A percentile compares a stretch with the other conserved stretches of the same genome.
phyloP scores from a whole-genome alignment of 2,797 vertebrate genomes.

The Kryptolebias ocellatus region DNA sequence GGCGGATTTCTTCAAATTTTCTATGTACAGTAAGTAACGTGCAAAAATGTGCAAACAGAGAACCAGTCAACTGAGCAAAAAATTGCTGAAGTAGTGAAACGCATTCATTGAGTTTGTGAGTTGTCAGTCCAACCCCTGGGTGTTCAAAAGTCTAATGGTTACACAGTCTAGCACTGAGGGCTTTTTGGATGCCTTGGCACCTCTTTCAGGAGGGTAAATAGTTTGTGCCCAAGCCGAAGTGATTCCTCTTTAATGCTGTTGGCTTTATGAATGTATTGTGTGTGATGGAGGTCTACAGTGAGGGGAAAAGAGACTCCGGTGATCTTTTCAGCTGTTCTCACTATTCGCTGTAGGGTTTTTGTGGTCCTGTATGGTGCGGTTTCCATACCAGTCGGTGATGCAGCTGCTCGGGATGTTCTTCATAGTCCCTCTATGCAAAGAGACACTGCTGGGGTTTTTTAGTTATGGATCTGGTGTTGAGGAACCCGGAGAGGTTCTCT shows the following conservation, averaged over 20 bases:
- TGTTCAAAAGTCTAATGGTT: background rate
- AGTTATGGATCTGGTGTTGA: too few relatives aligned
- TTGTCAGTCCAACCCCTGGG: background rate
- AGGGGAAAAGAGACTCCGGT: background rate
- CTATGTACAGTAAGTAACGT: too few relatives aligned
- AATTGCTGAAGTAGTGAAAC: background rate
- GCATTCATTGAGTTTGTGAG: background rate
- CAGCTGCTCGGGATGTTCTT: background rate
- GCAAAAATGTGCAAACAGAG: too few relatives aligned
- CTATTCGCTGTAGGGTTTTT: background rate
- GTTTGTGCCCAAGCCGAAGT: background rate
- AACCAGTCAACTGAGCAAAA: too few relatives aligned
- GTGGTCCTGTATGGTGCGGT: background rate
- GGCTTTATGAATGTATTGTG: background rate
- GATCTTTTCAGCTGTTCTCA: conserved; percentile 2
- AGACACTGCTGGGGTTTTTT: too few relatives aligned
- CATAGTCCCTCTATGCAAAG: too few relatives aligned
- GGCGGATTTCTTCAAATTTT: too few relatives aligned
- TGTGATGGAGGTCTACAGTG: background rate
- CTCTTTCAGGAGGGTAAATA: background rate
- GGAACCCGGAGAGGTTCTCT: too few relatives aligned
- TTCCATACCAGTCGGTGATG: background rate
- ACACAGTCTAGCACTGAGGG: background rate
- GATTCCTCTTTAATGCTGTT: background rate
- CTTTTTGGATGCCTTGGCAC: background rate